A percentile compares a stretch with the other conserved stretches of the same genome.
Conservation (phyloP, 2,797 vertebrate genomes). For the Parauchenoglanis ngamensis region DNA sequence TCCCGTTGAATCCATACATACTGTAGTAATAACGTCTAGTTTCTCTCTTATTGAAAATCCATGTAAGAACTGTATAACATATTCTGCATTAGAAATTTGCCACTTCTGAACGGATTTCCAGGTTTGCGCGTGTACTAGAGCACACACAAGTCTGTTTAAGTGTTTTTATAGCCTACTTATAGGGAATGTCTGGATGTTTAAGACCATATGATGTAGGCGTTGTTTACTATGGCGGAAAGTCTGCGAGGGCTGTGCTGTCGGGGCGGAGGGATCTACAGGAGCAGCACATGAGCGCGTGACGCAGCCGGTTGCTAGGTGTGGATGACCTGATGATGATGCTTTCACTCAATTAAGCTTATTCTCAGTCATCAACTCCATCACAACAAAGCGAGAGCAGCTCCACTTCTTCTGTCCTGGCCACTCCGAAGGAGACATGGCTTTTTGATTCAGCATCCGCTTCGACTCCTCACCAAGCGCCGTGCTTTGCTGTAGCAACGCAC, state of each 20-base stretch:
- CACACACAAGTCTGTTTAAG: background rate
- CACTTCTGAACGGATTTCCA: background rate
- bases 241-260: conserved; percentile 1
- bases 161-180: background rate
- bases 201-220: conserved; percentile 45
- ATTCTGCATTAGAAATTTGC: no score
- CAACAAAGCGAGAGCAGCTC: conserved; percentile 74
- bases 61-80: background rate
- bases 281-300: conserved; percentile 66
- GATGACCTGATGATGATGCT: conserved; percentile 71
- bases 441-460: conserved; percentile 64
- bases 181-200: background rate
- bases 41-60: conserved; percentile 14
- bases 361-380: conserved; percentile 78
- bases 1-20: conserved; percentile 62
- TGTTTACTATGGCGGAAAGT: conserved; percentile 30
- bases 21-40: conserved; percentile 7
- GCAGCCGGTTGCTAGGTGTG: conserved; percentile 84
- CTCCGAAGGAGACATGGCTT: conserved; percentile 75
- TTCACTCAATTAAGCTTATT: conserved; percentile 70
- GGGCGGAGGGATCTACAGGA: conserved; percentile 67
- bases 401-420: conserved; percentile 64
- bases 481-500: conserved; percentile 85
- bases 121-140: background rate
- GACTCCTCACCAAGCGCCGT: conserved; percentile 69